Evolutionary conservation across 2,113 vertebrate species (phyloP).

Genomic region (Tinamus guttatus): DNA sequence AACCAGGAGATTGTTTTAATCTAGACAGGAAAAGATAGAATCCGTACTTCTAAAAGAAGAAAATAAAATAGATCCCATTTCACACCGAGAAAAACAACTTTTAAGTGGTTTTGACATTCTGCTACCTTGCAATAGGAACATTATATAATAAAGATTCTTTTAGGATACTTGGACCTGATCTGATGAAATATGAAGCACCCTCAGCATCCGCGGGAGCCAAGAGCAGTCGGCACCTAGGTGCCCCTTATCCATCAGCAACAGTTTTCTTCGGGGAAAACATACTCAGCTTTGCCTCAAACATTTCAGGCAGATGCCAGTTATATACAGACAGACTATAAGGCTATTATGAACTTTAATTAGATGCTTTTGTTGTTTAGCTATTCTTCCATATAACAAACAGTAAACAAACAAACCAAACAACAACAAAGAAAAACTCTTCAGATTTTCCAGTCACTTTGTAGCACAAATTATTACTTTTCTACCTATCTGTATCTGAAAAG

Average conservation of each 20-base stretch:
- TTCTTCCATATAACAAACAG: background rate
- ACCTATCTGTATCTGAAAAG: background rate
- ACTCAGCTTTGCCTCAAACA: background rate
- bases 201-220: background rate
- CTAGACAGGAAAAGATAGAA: background rate
- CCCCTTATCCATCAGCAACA: background rate
- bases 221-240: background rate
- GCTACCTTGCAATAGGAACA: background rate
- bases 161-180: background rate
- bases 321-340: background rate
- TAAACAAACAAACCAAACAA: background rate
- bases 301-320: background rate
- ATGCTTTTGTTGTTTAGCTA: background rate
- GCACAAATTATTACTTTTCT: background rate
- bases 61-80: background rate
- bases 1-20: background rate
- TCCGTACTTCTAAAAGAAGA: background rate
- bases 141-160: background rate
- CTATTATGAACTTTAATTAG: background rate
- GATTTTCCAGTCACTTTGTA: background rate
- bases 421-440: background rate
- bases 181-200: background rate
- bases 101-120: background rate
- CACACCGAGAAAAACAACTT: background rate
- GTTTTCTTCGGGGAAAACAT: background rate